Conservation (phyloP, 2,113 vertebrate genomes). For the Antechinus flavipes region DNA sequence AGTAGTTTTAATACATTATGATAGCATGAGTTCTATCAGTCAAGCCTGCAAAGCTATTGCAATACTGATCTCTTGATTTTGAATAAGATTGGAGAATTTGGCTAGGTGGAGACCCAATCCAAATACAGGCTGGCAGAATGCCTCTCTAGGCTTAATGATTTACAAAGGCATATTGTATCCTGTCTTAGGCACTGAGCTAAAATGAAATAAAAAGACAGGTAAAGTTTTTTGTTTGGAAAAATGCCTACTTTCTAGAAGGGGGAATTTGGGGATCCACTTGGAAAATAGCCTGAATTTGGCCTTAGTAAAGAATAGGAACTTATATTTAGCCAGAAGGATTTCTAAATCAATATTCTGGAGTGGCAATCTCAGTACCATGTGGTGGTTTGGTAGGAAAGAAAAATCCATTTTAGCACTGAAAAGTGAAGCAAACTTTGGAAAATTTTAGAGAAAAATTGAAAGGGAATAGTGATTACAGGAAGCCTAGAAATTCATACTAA, state of each 20-base stretch:
- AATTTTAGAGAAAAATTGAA: no score
- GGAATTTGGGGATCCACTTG: no score
- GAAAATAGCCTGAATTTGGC: not conserved
- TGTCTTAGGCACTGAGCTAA: not conserved
- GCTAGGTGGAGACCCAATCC: not conserved
- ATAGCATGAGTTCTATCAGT: not conserved
- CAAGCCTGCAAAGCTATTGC: not conserved
- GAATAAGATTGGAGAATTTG: not conserved
- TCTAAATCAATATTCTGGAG: not conserved
- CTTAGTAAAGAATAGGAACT: not conserved
- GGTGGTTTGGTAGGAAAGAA: not conserved
- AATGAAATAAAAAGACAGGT: not conserved
- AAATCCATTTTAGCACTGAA: not conserved
- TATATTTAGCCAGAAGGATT: not conserved
- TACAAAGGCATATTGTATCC: not conserved
- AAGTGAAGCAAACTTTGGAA: no score
- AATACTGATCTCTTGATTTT: not conserved
- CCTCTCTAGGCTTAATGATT: not conserved
- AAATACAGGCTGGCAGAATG: not conserved
- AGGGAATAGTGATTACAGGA: no score
- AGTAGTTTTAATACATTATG: not conserved
- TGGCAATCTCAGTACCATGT: not conserved
- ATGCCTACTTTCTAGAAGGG: not conserved
- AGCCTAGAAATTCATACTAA: no score
- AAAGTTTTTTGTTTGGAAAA: not conserved